Evolutionary conservation across 2,113 vertebrate species (phyloP).

Genomic region (Benitochromis conjunctus): DNA sequence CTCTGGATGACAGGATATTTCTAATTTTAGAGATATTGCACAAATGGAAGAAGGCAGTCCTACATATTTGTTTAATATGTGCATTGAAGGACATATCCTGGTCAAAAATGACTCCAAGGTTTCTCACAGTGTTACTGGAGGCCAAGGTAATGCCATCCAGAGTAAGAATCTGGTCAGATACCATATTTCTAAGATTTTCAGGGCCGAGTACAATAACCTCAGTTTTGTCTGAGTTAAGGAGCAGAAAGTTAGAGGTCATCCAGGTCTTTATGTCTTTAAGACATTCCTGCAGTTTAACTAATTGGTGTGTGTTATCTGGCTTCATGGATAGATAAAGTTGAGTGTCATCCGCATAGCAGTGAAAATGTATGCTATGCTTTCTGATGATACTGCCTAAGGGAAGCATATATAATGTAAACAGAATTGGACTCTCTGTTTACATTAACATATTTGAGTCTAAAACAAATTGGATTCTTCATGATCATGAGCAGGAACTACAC

Average conservation of each 20-base stretch:
- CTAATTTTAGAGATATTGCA: fast-evolving
- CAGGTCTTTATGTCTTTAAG: neutral
- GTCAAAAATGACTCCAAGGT: neutral
- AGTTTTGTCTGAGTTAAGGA: neutral
- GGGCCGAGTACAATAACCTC: neutral
- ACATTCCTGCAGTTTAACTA: neutral
- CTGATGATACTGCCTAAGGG: fast-evolving
- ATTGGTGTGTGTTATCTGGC: neutral
- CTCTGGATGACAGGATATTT: neutral
- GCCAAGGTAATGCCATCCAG: neutral
- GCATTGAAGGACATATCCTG: fast-evolving
- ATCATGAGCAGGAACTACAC: no score
- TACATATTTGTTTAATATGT: neutral
- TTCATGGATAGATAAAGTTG: neutral
- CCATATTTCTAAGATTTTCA: fast-evolving
- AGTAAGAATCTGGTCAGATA: fast-evolving
- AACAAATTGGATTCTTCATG: neutral
- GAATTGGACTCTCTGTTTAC: fast-evolving
- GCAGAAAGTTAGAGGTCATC: neutral
- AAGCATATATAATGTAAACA: neutral
- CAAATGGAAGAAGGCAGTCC: fast-evolving
- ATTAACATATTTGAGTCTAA: neutral
- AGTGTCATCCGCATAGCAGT: fast-evolving
- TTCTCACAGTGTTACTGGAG: neutral
- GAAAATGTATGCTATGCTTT: fast-evolving